phyloP scores from a whole-genome alignment of 2,888 invertebrate genomes.

The Agonum fuliginosum region DNA sequence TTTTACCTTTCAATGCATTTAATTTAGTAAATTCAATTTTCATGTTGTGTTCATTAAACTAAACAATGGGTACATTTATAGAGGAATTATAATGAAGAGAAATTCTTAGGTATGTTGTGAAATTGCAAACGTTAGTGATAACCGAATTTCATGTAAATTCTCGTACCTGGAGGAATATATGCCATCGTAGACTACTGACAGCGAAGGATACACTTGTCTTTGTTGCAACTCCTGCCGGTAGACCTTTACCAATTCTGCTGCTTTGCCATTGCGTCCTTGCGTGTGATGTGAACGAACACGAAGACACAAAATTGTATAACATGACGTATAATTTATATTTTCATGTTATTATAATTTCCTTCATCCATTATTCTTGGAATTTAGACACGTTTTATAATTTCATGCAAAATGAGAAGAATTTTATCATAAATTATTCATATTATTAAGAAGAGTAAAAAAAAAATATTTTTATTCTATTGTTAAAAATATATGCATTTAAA shows the following conservation, averaged over 20 bases:
- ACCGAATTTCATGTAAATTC: conserved; percentile 28
- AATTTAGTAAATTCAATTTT: background rate
- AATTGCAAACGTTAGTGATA: conserved; percentile 13
- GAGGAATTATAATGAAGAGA: background rate
- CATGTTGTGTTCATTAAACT: too few relatives aligned
- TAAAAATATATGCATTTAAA: too few relatives aligned
- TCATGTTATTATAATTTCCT: background rate
- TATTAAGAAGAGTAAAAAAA: too few relatives aligned
- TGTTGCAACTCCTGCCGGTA: background rate
- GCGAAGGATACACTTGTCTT: background rate
- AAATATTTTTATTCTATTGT: too few relatives aligned
- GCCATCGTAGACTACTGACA: background rate
- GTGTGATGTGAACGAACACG: background rate
- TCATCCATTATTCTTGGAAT: background rate
- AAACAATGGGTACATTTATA: background rate
- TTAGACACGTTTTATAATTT: background rate
- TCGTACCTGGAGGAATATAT: conserved; percentile 18
- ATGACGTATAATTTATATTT: background rate
- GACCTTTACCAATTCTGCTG: background rate
- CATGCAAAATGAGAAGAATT: too few relatives aligned
- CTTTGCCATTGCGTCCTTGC: too few relatives aligned
- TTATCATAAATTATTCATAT: too few relatives aligned
- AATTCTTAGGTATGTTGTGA: background rate
- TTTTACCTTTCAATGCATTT: too few relatives aligned
- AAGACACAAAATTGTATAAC: conserved; percentile 10